Percentiles rank a stretch among this genome's conserved stretches.
Evolutionary conservation across 2,888 invertebrate genomes (phyloP).

Genomic region (Cerastis leucographa): DNA sequence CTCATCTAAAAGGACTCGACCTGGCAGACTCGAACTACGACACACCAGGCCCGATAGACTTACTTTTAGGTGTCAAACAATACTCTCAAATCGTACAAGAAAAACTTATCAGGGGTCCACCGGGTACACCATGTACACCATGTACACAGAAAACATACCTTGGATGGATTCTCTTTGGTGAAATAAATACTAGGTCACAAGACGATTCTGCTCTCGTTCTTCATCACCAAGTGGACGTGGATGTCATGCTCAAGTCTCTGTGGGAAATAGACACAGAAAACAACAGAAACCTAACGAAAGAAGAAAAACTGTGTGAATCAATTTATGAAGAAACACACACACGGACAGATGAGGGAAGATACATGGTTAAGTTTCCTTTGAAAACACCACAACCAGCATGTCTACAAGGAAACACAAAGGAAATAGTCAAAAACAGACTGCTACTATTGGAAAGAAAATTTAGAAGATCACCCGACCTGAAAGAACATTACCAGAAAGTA

Average conservation of each 20-base stretch:
- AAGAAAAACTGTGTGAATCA: background rate
- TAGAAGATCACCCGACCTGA: background rate
- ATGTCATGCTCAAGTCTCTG: background rate
- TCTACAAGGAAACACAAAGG: background rate
- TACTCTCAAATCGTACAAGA: too few species aligned
- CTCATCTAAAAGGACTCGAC: too few species aligned
- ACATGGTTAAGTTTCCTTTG: conserved; percentile 3
- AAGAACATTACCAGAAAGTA: background rate
- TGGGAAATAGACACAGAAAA: conserved; percentile 3
- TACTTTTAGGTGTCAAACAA: conserved; percentile 1
- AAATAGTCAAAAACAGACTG: conserved; percentile 1
- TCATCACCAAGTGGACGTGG: background rate
- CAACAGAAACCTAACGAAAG: background rate
- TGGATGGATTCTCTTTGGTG: too few species aligned
- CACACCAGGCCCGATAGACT: too few species aligned
- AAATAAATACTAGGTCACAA: too few species aligned
- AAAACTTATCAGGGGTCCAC: too few species aligned
- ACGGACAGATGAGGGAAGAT: background rate
- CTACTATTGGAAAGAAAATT: conserved; percentile 10
- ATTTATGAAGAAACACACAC: conserved; percentile 7
- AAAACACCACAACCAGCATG: background rate
- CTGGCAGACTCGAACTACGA: too few species aligned
- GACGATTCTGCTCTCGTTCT: too few species aligned
- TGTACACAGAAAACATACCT: too few species aligned
- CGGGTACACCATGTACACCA: too few species aligned